Evolutionary conservation across 2,888 invertebrate species (phyloP), one percentile per base, ranked within the genome.

Genomic region (Blastobasis lacticolella): DNA sequence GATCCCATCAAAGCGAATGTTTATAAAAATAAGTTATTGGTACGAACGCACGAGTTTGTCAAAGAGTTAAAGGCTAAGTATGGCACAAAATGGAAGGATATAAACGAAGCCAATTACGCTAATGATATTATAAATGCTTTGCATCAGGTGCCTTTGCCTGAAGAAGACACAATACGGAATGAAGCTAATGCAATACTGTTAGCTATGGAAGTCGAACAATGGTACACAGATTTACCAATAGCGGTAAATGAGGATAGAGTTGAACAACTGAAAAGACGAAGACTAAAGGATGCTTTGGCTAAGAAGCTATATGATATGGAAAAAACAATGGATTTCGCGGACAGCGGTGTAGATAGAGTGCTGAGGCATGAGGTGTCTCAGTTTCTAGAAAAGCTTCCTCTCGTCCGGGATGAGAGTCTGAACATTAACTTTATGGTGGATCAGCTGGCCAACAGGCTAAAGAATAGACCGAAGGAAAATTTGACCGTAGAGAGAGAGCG

Each of bases 161-260:
- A 60, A 46, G 63, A 69, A 6, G 61, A 69, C n/a, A 66, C 66
- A 4, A 51, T 83, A 10, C 64, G 58, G 58, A 66, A 74, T 47
- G 81, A 82, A 69, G 75, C 72, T 0, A 71, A 77, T 55, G 72
- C 75, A 57, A 75, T 83, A 48, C 53, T 78, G 10, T 51, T 84
- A 10, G 69, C 67, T 5, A 51, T 68, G 0, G 84, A 83, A 62
- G 65, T 85, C 4, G 77, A 78, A 37, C 67, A 76, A 38, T 85
- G 84, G 84, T 68, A 75, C 55, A 56, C 60, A n/a, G 75, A 78
- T 49, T 57, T 84, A 42, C 78, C 80, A 2, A 40, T 75, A 10
- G 37, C 62, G 10, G 51, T 58, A 54, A 61, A 64, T 38, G 51
- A 66, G 23, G 56, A 64, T 10, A n/a, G 54, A 5, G 40, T 52